A percentile compares a stretch with the other conserved stretches of the same genome.
Evolutionary conservation across 2,888 invertebrate species (phyloP).

Genomic region (Nephrotoma flavescens): DNA sequence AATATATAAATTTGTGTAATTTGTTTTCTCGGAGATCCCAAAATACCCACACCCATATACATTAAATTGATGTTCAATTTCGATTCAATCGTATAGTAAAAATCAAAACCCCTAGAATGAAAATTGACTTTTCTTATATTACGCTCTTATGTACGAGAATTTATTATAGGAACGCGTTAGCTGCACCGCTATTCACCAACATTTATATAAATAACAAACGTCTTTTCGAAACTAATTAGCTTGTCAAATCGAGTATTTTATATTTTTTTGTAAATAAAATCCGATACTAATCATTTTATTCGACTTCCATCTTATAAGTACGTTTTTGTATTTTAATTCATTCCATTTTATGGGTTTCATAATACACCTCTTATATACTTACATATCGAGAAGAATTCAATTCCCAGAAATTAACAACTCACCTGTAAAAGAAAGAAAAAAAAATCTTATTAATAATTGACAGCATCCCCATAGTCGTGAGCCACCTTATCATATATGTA

Average conservation of each 20-base stretch:
- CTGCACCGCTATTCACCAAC: too few species aligned
- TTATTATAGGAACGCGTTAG: too few species aligned
- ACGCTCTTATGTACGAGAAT: too few species aligned
- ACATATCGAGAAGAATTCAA: background rate
- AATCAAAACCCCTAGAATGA: background rate
- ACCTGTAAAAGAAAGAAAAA: background rate
- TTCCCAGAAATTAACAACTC: background rate
- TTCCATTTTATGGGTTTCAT: background rate
- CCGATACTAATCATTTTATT: background rate
- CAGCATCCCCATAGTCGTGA: background rate
- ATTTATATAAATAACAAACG: background rate
- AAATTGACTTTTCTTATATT: background rate
- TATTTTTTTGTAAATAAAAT: background rate
- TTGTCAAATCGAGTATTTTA: background rate
- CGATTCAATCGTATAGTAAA: background rate
- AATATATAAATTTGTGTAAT: too few species aligned
- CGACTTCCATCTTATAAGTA: background rate
- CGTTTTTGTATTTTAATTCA: background rate
- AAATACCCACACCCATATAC: background rate
- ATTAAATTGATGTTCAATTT: background rate
- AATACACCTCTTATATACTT: background rate
- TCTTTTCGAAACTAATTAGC: background rate
- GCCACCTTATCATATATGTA: background rate
- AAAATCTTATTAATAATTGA: background rate
- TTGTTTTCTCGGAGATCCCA: too few species aligned